These are phyloP conservation scores for Neuroterus valhalla DNA, from an alignment of 1,140 invertebrate species.

Conservation along the genomic window DNA sequence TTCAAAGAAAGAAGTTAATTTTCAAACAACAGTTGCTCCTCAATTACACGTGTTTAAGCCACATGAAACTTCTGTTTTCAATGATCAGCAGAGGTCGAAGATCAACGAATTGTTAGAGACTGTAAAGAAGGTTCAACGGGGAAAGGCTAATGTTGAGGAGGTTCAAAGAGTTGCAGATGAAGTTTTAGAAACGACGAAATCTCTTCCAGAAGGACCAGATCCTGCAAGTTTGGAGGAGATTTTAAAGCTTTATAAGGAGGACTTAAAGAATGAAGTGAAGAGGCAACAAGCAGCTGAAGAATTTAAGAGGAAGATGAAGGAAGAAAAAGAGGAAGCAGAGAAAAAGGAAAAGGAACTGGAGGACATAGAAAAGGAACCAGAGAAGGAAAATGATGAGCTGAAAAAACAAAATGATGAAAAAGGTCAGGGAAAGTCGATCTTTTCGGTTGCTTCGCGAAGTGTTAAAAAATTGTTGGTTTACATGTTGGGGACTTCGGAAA, in stretches of 20 bases:
- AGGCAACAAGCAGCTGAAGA: slow-evolving; percentile 63
- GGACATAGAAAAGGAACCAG: slow-evolving; percentile 30
- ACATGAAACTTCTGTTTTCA: slow-evolving; percentile 58
- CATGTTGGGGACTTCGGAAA: slow-evolving; percentile 58
- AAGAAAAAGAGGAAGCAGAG: slow-evolving; percentile 41
- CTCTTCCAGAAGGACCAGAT: slow-evolving; percentile 67
- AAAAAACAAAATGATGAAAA: not conserved
- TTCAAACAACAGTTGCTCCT: slow-evolving; percentile 36
- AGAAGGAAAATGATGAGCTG: not conserved
- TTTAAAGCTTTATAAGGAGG: slow-evolving; percentile 63
- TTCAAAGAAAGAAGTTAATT: slow-evolving; percentile 22
- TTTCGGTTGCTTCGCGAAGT: slow-evolving; percentile 56
- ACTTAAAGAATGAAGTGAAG: slow-evolving; percentile 72
- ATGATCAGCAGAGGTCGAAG: slow-evolving; percentile 64
- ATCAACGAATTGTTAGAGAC: slow-evolving; percentile 73
- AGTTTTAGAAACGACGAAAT: slow-evolving; percentile 64
- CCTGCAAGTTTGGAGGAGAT: slow-evolving; percentile 72
- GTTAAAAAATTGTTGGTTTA: slow-evolving; percentile 66
- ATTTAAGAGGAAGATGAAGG: slow-evolving; percentile 5
- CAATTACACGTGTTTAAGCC: slow-evolving; percentile 74
- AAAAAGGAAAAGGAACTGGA: not conserved
- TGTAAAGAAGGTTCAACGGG: slow-evolving; percentile 72
- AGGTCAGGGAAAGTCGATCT: not conserved
- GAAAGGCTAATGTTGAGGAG: slow-evolving; percentile 61
- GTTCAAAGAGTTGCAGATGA: slow-evolving; percentile 67